Evolutionary conservation across 2,797 vertebrate genomes (phyloP).

Genomic region (Columba guinea): DNA sequence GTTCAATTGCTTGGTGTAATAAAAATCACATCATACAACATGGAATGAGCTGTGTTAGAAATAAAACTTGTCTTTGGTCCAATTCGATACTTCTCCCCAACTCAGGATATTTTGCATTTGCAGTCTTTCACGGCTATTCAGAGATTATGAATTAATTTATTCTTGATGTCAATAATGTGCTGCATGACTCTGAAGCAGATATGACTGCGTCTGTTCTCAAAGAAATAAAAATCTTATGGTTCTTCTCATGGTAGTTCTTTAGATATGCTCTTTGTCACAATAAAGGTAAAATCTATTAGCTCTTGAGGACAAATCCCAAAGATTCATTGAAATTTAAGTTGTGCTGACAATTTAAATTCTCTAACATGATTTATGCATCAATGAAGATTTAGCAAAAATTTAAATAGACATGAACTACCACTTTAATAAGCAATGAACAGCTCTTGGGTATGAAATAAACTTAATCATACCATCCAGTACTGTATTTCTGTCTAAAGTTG

Average conservation of each 20-base stretch:
- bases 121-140: neutral
- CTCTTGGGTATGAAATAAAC: neutral
- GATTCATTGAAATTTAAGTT: neutral
- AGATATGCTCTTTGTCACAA: neutral
- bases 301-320: neutral
- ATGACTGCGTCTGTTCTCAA: neutral
- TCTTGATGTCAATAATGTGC: neutral
- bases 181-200: neutral
- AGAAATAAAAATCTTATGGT: neutral
- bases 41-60: neutral
- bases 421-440: conserved; percentile 34
- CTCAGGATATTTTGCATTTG: neutral
- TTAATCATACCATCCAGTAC: neutral
- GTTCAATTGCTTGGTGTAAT: neutral
- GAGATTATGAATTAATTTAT: neutral
- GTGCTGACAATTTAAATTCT: neutral
- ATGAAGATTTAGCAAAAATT: conserved; percentile 28
- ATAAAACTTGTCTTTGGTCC: neutral
- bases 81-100: neutral
- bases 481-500: neutral
- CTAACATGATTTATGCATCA: conserved; percentile 12
- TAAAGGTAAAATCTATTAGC: neutral
- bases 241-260: neutral
- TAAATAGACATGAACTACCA: conserved; percentile 17
- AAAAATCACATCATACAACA: neutral